These are phyloP conservation scores for Calephelis perditalis DNA, from an alignment of 2,888 invertebrate genomes.

Conservation along the genomic window DNA sequence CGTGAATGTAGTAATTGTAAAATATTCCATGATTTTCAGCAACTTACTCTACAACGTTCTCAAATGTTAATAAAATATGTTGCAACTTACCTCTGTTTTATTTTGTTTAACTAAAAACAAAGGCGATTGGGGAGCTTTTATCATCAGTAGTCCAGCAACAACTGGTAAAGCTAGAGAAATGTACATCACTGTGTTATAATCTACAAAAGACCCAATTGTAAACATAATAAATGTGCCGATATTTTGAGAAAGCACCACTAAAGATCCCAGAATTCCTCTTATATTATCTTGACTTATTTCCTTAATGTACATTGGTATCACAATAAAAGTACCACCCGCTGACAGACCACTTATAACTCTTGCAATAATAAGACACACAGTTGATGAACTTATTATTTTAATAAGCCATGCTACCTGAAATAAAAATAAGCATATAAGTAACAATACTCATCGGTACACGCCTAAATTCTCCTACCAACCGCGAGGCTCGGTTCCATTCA, in stretches of 20 bases:
- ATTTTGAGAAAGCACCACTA: conserved; percentile 11
- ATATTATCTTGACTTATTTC: conserved; percentile 8
- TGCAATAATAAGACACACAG: neutral
- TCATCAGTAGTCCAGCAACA: neutral
- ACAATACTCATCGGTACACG: too few relatives aligned
- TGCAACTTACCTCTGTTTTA: neutral
- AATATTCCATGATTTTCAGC: too few relatives aligned
- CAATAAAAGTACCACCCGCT: conserved; percentile 12
- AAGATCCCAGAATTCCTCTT: conserved; percentile 9
- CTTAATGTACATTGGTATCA: conserved; percentile 14
- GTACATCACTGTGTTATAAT: conserved; percentile 1
- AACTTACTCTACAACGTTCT: too few relatives aligned
- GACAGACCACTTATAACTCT: neutral
- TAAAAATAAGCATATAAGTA: too few relatives aligned
- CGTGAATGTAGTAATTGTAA: too few relatives aligned
- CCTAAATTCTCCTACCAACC: too few relatives aligned
- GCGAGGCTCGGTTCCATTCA: too few relatives aligned
- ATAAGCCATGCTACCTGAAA: conserved; percentile 9
- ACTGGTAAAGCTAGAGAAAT: neutral
- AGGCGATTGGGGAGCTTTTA: conserved; percentile 2
- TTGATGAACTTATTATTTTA: neutral
- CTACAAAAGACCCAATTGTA: conserved; percentile 13
- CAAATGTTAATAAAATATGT: too few relatives aligned
- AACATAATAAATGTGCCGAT: conserved; percentile 17
- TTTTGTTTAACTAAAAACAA: neutral